Base-by-base conservation (phyloP, 1,140 invertebrate species). In the Uloborus diversus region DNA sequence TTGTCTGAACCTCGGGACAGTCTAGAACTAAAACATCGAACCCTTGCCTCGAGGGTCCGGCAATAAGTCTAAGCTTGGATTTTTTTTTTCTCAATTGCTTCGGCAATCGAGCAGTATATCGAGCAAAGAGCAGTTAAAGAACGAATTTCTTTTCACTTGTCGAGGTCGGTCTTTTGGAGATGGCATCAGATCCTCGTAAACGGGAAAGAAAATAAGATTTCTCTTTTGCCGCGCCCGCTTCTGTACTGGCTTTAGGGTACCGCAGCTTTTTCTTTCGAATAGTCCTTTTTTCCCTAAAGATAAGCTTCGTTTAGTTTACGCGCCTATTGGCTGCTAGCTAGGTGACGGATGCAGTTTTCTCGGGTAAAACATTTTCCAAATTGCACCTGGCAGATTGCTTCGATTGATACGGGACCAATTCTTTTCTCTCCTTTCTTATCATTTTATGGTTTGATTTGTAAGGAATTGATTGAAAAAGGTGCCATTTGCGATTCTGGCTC, bases 21-120 rank as follows among this genome's bases (percentile, higher is more conserved):
- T 20, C 37, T 42, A 14, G 49, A n/a, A 53, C 49, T 53, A 53
- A n/a, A n/a, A 53, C 35, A 23, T 4, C 49, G 25, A 13, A 11
- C 25, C 53, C 20, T 59, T 13, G 25, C 57, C 25, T 47, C 37
- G 4, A 59, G 20, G 57, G 57, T 27, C 30, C 1, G 4, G 11
- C 57, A 59, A 30, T 61, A 30, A 61, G 69, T 59, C 56, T 42
- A 37, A 47, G 56, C 13, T 32, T 32, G 56, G 61, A 61, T 61
- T 61, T 61, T n/a, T n/a, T n/a, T n/a, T 56, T 73, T 73, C 69
- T 28, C 69, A 73, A 73, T 73, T 73, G 69, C 56, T 42, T 4
- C 47, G 23, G n/a, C 56, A 73, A 73, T 73, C 69, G 69, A 61
- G 56, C 13, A 23, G 4, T 56, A 51, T 42, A 27, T 57, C 68